A percentile compares a stretch with the other conserved stretches of the same genome.
Evolutionary conservation across 2,888 invertebrate genomes (phyloP).

Genomic region (Chalcis sispes): DNA sequence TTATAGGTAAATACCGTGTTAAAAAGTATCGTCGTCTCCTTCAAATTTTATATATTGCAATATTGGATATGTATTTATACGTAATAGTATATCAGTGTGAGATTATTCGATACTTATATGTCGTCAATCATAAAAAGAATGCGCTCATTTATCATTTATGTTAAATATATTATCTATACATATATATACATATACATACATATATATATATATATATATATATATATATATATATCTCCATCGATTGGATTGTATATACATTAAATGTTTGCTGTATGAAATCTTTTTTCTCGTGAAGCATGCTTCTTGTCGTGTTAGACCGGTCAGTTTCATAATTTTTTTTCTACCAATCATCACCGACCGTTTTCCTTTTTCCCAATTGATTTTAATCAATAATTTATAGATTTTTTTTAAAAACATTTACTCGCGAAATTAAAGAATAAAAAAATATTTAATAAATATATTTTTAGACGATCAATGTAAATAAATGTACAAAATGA

Average conservation of each 20-base stretch:
- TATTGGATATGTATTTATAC: constrained; percentile 38
- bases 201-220: no score
- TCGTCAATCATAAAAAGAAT: constrained; percentile 46
- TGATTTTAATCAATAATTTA: no score
- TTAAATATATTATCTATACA: constrained; percentile 52
- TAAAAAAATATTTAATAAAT: no score
- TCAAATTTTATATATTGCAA: constrained; percentile 2
- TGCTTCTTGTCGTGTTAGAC: constrained; percentile 54
- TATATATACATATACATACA: no score
- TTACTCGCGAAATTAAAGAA: background rate
- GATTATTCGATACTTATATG: constrained; percentile 42
- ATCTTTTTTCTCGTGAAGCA: constrained; percentile 47
- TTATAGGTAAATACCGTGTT: background rate
- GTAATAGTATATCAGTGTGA: constrained; percentile 45
- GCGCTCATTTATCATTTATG: constrained; percentile 54
- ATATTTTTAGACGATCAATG: no score
- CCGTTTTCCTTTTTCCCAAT: constrained; percentile 16
- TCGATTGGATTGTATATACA: constrained; percentile 54
- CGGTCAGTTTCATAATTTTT: constrained; percentile 38
- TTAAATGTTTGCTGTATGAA: constrained; percentile 55
- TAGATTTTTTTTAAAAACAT: background rate
- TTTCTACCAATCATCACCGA: constrained; percentile 13
- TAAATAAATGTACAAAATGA: no score
- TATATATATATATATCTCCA: constrained; percentile 29
- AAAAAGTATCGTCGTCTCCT: constrained; percentile 4